Evolutionary conservation across 2,888 invertebrate species (phyloP).

Genomic region (Lithosia quadra): DNA sequence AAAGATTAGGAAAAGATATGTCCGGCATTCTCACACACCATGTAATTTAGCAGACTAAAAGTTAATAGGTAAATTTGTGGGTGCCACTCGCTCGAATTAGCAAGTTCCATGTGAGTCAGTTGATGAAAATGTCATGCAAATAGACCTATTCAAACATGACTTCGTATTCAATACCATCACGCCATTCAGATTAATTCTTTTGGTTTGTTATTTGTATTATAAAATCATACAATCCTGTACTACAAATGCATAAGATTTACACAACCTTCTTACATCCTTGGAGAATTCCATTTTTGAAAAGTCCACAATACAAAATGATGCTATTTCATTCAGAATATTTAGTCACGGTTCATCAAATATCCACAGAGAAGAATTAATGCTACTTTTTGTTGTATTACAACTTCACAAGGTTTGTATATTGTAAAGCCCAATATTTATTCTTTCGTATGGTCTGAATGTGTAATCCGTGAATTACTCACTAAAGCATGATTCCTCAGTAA

Average conservation of each 20-base stretch:
- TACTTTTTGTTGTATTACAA: constrained; percentile 7
- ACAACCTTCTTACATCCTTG: not conserved
- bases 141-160: too few species aligned
- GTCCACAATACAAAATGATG: constrained; percentile 1
- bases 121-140: too few species aligned
- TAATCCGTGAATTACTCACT: constrained; percentile 39
- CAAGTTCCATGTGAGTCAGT: too few species aligned
- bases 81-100: too few species aligned
- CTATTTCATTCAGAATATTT: constrained; percentile 16
- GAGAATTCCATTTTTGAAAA: not conserved
- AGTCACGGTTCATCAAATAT: constrained; percentile 41
- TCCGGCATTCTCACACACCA: too few species aligned
- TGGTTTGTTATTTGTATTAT: too few species aligned
- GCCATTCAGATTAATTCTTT: too few species aligned
- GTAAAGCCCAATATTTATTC: not conserved
- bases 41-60: too few species aligned
- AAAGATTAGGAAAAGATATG: too few species aligned
- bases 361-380: constrained; percentile 25
- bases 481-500: constrained; percentile 35
- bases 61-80: too few species aligned
- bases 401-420: not conserved
- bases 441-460: constrained; percentile 2
- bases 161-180: too few species aligned
- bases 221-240: not conserved
- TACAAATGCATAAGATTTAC: not conserved